These are phyloP conservation scores for Ophiothrix spiculata DNA, from an alignment of 35 echinoderm and acorn worm genomes.

Conservation along the genomic window DNA sequence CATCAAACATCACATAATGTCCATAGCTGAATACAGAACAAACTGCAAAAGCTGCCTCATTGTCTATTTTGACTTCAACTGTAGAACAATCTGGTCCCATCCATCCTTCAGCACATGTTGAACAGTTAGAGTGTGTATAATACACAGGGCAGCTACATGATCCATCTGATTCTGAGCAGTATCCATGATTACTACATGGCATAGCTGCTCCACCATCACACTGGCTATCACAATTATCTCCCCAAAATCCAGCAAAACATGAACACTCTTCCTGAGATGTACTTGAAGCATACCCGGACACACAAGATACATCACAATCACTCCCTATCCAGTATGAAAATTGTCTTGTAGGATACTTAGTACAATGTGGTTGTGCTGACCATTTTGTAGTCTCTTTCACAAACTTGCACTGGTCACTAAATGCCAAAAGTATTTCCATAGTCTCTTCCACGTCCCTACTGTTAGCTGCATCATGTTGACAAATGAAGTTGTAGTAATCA, in stretches of 20 bases:
- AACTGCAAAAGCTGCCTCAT: constrained; percentile 16
- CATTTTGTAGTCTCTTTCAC: constrained; percentile 4
- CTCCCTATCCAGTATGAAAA: constrained; percentile 76
- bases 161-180: constrained; percentile 41
- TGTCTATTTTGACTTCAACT: constrained; percentile 18
- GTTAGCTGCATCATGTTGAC: constrained; percentile 50
- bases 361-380: constrained; percentile 59
- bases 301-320: neutral
- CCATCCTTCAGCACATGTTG: constrained; percentile 51
- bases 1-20: constrained; percentile 73
- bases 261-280: constrained; percentile 24
- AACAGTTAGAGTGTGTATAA: constrained; percentile 39
- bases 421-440: constrained; percentile 76
- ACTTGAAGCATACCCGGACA: constrained; percentile 42
- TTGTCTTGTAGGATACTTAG: constrained; percentile 44
- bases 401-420: constrained; percentile 57
- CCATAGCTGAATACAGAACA: constrained; percentile 73
- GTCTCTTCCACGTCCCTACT: constrained; percentile 2
- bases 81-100: constrained; percentile 56
- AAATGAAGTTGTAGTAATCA: constrained; percentile 57
- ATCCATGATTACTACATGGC: constrained; percentile 63
- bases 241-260: constrained; percentile 71
- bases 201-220: constrained; percentile 64
- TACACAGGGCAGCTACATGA: constrained; percentile 62
- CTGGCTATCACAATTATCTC: constrained; percentile 37